Conservation (phyloP, 2,113 vertebrate species). For the Corydoras sp. region DNA sequence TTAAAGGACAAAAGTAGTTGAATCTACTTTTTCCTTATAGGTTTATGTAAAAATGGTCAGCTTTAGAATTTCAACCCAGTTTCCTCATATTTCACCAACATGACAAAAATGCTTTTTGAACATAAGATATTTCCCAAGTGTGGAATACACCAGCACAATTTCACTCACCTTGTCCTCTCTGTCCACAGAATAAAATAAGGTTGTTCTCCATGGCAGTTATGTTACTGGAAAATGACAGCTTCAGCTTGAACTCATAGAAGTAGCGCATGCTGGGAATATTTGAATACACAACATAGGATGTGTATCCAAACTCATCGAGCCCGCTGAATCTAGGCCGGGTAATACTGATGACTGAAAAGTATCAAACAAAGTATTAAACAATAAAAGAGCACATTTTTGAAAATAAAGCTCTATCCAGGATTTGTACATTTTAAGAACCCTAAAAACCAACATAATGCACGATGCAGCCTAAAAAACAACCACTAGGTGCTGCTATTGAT, state of each 20-base stretch:
- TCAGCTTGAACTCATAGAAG: slow-evolving; percentile 72
- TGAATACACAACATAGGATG: slow-evolving; percentile 74
- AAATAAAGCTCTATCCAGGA: too few relatives aligned
- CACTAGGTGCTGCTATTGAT: slow-evolving; percentile 70
- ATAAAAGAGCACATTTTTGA: too few relatives aligned
- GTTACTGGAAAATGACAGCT: slow-evolving; percentile 72
- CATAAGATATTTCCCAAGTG: slow-evolving; percentile 19
- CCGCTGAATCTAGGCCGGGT: slow-evolving; percentile 74
- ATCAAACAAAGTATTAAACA: too few relatives aligned
- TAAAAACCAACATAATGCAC: too few relatives aligned
- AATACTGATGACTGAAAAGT: slow-evolving; percentile 69
- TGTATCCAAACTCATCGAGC: slow-evolving; percentile 72
- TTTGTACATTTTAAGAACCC: too few relatives aligned
- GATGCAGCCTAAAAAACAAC: slow-evolving; percentile 15
- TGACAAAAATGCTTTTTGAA: slow-evolving; percentile 4
- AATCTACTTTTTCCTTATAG: too few relatives aligned
- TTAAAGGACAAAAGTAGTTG: neutral
- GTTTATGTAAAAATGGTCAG: neutral
- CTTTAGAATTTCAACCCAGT: neutral
- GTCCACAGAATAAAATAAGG: slow-evolving; percentile 81
- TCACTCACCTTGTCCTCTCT: slow-evolving; percentile 76
- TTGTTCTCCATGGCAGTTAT: slow-evolving; percentile 74
- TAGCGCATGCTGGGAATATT: slow-evolving; percentile 64
- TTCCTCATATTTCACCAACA: neutral
- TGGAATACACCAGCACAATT: neutral